These are phyloP conservation scores for Pegea sp. DNA, from an alignment of 23 tunicate genomes.

Conservation along the genomic window DNA sequence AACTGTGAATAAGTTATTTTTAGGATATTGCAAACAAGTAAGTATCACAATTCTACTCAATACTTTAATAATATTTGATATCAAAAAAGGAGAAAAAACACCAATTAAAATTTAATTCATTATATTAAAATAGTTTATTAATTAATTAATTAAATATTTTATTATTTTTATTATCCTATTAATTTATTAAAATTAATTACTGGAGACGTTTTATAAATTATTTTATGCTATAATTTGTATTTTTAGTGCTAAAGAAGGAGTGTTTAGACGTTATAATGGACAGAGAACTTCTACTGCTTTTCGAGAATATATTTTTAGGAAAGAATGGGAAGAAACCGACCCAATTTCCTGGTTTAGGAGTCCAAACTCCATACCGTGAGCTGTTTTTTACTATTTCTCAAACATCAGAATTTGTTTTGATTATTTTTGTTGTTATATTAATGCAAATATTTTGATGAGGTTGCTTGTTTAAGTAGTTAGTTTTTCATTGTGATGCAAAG, in stretches of 20 bases:
- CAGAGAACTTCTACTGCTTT: conserved; percentile 21
- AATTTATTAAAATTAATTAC: no score
- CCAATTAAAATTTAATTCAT: no score
- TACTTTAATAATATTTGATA: no score
- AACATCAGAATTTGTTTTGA: no score
- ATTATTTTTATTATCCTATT: not conserved
- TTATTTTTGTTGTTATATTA: not conserved
- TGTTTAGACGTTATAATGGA: conserved; percentile 51
- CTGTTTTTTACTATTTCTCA: not conserved
- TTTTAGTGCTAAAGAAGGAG: conserved; percentile 46
- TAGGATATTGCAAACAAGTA: no score
- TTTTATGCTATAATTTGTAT: not conserved
- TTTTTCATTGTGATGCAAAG: no score
- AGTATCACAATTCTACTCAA: no score
- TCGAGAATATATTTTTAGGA: conserved; percentile 16
- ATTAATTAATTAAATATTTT: not conserved
- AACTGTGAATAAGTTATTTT: no score
- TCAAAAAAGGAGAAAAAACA: no score
- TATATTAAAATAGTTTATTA: no score
- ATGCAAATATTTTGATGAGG: not conserved
- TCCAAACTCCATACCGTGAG: conserved; percentile 51
- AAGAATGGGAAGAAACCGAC: conserved; percentile 17
- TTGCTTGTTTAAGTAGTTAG: not conserved
- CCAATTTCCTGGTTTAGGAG: conserved; percentile 59
- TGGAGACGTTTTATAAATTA: no score